Conservation (phyloP, 1,140 invertebrate genomes). For the Brachionus plicatilis region DNA sequence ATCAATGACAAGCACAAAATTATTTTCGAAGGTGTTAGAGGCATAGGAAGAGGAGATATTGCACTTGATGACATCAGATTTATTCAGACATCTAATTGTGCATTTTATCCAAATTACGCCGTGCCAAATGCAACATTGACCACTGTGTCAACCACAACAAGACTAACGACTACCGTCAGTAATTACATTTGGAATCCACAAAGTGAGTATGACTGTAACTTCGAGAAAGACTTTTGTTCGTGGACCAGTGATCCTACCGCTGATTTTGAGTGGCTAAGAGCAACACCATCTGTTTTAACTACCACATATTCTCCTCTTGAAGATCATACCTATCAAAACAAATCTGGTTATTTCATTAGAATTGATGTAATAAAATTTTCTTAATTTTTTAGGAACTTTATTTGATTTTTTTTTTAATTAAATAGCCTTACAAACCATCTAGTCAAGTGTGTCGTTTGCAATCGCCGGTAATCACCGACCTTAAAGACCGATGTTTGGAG, state of each 20-base stretch:
- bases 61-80: constrained; percentile 50
- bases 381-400: background rate
- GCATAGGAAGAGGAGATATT: constrained; percentile 46
- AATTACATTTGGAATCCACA: background rate
- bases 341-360: constrained; percentile 35
- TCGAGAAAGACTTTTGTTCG: constrained; percentile 46
- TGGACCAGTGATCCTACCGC: constrained; percentile 45
- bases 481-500: constrained; percentile 26
- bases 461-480: background rate
- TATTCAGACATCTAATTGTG: constrained; percentile 26
- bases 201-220: constrained; percentile 45
- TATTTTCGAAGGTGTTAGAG: constrained; percentile 47
- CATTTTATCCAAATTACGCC: background rate
- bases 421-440: background rate
- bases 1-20: constrained; percentile 36
- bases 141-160: background rate
- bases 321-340: constrained; percentile 40
- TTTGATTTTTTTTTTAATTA: background rate
- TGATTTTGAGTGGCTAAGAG: constrained; percentile 43
- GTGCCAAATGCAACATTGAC: background rate
- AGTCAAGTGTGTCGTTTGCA: background rate
- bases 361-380: background rate
- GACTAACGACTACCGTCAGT: background rate
- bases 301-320: constrained; percentile 44
- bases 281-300: background rate